phyloP scores from a whole-genome alignment of 2,797 vertebrate species.

The Onychomys torridus region DNA sequence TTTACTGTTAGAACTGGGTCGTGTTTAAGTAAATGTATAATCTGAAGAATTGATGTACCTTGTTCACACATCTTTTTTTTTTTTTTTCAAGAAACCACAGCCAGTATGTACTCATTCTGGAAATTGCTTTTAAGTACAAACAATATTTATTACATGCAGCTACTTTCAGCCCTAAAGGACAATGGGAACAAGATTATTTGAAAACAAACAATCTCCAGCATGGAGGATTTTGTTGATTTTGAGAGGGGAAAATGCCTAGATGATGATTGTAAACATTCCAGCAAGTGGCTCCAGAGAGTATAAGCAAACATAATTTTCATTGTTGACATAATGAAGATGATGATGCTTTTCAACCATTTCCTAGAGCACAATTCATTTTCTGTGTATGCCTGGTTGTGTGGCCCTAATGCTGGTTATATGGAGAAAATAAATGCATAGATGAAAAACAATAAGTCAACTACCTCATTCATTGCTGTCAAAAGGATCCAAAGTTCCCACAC shows the following conservation, averaged over 20 bases:
- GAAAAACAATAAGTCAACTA: slow-evolving; percentile 55
- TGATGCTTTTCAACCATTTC: slow-evolving; percentile 52
- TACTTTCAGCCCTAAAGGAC: slow-evolving; percentile 56
- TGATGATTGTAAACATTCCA: slow-evolving; percentile 57
- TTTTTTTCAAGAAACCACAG: slow-evolving; percentile 44
- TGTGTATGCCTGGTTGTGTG: background rate
- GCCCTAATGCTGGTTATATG: background rate
- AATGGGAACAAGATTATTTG: slow-evolving; percentile 64
- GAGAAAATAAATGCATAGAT: slow-evolving; percentile 47
- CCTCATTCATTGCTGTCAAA: background rate
- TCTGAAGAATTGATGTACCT: slow-evolving; percentile 9
- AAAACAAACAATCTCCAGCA: background rate
- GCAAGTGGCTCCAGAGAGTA: background rate
- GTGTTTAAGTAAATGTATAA: background rate
- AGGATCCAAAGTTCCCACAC: background rate
- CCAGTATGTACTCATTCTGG: slow-evolving; percentile 37
- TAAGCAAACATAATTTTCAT: slow-evolving; percentile 61
- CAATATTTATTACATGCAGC: slow-evolving; percentile 56
- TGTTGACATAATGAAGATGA: slow-evolving; percentile 69
- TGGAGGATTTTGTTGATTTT: background rate
- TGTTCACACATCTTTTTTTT: background rate
- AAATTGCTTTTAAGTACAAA: slow-evolving; percentile 72
- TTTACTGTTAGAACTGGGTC: slow-evolving; percentile 51
- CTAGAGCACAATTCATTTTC: slow-evolving; percentile 39
- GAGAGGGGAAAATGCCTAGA: slow-evolving; percentile 6